phyloP scores from a whole-genome alignment of 2,797 vertebrate genomes.

The Falco columbarius region DNA sequence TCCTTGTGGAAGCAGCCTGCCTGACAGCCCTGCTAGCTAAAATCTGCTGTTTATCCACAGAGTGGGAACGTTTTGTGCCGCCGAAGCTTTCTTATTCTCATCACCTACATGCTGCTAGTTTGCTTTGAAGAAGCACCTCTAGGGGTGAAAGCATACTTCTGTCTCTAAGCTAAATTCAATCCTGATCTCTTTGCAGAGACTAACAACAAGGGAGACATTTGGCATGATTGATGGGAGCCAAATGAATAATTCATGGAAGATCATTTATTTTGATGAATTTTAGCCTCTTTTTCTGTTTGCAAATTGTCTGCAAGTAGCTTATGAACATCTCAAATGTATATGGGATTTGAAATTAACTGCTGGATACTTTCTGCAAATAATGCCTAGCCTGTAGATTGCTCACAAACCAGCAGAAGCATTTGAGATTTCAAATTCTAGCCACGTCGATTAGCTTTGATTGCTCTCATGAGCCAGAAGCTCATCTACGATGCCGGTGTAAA shows the following conservation, averaged over 20 bases:
- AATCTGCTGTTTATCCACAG: constrained; percentile 50
- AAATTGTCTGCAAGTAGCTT: constrained; percentile 68
- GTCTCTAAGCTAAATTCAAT: constrained; percentile 61
- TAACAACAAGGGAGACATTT: constrained; percentile 55
- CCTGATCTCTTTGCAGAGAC: constrained; percentile 46
- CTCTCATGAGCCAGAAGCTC: constrained; percentile 1
- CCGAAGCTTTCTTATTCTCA: constrained; percentile 47
- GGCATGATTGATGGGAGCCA: constrained; percentile 53
- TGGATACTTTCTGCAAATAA: constrained; percentile 50
- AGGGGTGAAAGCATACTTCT: constrained; percentile 41
- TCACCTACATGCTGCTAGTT: constrained; percentile 48
- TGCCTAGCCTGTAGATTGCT: constrained; percentile 35
- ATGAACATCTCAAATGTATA: constrained; percentile 50
- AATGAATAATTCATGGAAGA: constrained; percentile 68
- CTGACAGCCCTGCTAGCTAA: constrained; percentile 45
- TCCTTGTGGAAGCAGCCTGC: constrained; percentile 7
- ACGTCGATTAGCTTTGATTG: constrained; percentile 40
- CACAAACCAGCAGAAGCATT: neutral
- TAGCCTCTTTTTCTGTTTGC: constrained; percentile 67
- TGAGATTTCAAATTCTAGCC: constrained; percentile 49
- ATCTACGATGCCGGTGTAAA: neutral
- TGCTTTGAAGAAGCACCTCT: constrained; percentile 52
- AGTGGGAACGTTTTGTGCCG: neutral
- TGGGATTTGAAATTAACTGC: constrained; percentile 63
- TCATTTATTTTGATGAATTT: constrained; percentile 70